phyloP scores from a whole-genome alignment of 2,888 invertebrate species.

The Phortica okadai region DNA sequence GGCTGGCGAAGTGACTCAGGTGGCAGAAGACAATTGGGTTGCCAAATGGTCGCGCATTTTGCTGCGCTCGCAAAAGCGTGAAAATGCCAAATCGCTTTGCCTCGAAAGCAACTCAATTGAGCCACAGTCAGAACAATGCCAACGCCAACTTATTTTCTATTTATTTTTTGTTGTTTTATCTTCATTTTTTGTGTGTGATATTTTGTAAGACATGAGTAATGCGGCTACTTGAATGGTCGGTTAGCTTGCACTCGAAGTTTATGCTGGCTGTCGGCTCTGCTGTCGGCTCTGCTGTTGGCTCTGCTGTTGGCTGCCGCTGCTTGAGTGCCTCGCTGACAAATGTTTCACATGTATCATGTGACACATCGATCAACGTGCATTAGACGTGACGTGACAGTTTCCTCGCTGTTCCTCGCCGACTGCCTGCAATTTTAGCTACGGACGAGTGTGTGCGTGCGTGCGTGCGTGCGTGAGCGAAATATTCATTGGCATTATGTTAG shows the following conservation, averaged over 20 bases:
- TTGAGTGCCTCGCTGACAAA: conserved; percentile 64
- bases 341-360: conserved; percentile 70
- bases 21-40: neutral
- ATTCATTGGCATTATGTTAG: conserved; percentile 20
- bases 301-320: neutral
- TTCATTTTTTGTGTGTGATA: neutral
- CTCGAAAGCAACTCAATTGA: conserved; percentile 38
- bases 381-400: conserved; percentile 49
- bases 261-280: neutral
- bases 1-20: neutral
- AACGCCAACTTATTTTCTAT: neutral
- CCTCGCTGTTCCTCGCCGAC: conserved; percentile 42
- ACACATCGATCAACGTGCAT: conserved; percentile 70
- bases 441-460: conserved; percentile 10
- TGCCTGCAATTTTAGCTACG: conserved; percentile 18
- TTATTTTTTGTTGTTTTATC: neutral
- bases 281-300: neutral
- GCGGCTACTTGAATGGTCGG: conserved; percentile 13
- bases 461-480: conserved; percentile 18
- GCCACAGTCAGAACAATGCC: neutral
- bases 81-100: conserved; percentile 60
- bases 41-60: neutral
- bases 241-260: neutral
- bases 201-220: neutral
- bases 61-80: conserved; percentile 68